A percentile compares a stretch with the other conserved stretches of the same genome.
phyloP scores from a whole-genome alignment of 2,797 vertebrate species.

The Brotogeris chrysoptera region DNA sequence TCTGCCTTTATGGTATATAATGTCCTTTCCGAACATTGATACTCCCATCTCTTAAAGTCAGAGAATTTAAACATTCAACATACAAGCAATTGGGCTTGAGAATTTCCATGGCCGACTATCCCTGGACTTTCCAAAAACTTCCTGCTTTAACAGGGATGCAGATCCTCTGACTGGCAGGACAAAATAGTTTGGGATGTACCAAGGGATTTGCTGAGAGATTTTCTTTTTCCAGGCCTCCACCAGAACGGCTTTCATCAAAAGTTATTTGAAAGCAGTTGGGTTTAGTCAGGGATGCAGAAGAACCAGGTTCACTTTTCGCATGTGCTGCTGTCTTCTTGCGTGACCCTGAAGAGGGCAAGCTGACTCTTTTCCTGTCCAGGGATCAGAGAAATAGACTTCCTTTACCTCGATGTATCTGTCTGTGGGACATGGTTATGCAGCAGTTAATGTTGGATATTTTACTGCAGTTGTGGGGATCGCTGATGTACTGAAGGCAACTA shows the following conservation, averaged over 20 bases:
- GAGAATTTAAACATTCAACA: neutral
- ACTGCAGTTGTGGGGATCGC: neutral
- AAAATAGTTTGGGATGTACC: neutral
- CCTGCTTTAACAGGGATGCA: neutral
- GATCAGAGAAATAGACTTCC: neutral
- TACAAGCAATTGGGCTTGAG: neutral
- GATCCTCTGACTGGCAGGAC: neutral
- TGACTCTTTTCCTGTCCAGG: neutral
- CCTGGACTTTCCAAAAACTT: neutral
- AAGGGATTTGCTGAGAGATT: neutral
- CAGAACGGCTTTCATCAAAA: neutral
- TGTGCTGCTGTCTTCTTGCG: neutral
- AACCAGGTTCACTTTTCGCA: neutral
- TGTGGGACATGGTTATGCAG: neutral
- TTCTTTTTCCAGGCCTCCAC: neutral
- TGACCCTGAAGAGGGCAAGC: neutral
- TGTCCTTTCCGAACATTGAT: neutral
- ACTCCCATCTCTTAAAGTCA: neutral
- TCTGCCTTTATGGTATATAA: neutral
- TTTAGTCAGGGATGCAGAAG: neutral
- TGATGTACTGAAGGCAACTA: neutral
- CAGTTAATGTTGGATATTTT: neutral
- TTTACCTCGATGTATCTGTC: neutral
- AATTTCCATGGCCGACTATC: neutral
- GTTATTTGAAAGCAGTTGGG: neutral